These are phyloP conservation scores for Saxidomus purpurata DNA, from an alignment of 1,140 invertebrate genomes.

Conservation along the genomic window DNA sequence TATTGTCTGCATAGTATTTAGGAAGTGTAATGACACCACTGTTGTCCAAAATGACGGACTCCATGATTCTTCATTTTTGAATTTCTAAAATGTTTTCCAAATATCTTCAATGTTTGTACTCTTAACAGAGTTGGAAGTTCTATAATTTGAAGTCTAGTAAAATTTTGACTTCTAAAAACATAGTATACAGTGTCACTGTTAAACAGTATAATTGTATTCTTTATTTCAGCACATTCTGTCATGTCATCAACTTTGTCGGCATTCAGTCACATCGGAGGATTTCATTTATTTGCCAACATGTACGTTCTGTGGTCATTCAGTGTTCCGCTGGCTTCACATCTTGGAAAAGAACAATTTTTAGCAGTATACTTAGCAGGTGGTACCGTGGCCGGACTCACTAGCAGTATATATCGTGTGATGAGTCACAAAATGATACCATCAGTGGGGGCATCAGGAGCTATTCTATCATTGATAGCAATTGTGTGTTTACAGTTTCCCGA, in stretches of 20 bases:
- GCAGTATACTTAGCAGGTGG: slow-evolving; percentile 93
- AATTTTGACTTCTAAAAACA: too few species aligned
- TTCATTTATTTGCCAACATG: slow-evolving; percentile 98
- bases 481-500: slow-evolving; percentile 95
- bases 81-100: too few species aligned
- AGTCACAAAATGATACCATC: slow-evolving; percentile 45
- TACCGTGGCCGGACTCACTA: slow-evolving; percentile 85
- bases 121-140: too few species aligned
- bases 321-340: slow-evolving; percentile 89
- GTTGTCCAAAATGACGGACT: too few species aligned
- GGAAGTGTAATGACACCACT: too few species aligned
- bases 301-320: slow-evolving; percentile 96
- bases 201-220: slow-evolving; percentile 20
- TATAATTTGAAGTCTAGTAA: too few species aligned
- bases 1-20: too few species aligned
- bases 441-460: slow-evolving; percentile 92
- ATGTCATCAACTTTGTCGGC: slow-evolving; percentile 96
- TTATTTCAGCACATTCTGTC: slow-evolving; percentile 88
- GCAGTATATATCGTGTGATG: slow-evolving; percentile 68
- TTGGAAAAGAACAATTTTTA: slow-evolving; percentile 97
- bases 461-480: slow-evolving; percentile 95
- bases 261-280: slow-evolving; percentile 96
- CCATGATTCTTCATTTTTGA: too few species aligned
- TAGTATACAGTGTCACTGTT: background rate
- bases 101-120: too few species aligned